Conservation (phyloP, 1,140 invertebrate genomes). For the Pseudomyrmex pallidus region DNA sequence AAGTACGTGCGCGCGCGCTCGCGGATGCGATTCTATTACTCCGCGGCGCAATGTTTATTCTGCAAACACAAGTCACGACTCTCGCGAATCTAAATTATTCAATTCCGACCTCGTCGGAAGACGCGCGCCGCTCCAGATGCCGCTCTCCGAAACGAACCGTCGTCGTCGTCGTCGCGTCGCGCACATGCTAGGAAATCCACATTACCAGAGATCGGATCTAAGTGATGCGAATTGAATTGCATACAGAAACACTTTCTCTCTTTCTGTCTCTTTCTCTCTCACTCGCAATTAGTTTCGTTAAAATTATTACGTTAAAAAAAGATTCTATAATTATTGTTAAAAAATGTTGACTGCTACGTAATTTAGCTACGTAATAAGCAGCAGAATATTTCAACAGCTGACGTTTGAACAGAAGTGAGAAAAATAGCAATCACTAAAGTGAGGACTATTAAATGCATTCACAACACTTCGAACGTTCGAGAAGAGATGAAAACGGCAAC, state of each 20-base stretch:
- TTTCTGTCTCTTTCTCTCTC: too few relatives aligned
- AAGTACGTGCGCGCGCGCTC: constrained; percentile 31
- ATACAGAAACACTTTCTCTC: neutral
- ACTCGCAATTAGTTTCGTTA: too few relatives aligned
- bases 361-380: too few relatives aligned
- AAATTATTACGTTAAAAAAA: too few relatives aligned
- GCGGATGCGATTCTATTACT: constrained; percentile 60
- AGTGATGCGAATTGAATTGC: constrained; percentile 9
- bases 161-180: constrained; percentile 60
- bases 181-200: constrained; percentile 63
- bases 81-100: constrained; percentile 79
- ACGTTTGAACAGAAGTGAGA: neutral
- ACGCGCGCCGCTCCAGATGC: constrained; percentile 22
- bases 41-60: constrained; percentile 75
- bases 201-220: constrained; percentile 51
- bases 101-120: constrained; percentile 68
- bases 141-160: constrained; percentile 36
- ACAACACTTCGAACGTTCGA: neutral
- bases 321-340: too few relatives aligned
- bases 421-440: neutral
- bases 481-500: neutral
- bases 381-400: neutral
- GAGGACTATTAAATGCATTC: too few relatives aligned
- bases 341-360: too few relatives aligned
- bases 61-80: constrained; percentile 75